Base-by-base conservation (phyloP, 2,888 invertebrate genomes). In the Nymphalis polychloros region DNA sequence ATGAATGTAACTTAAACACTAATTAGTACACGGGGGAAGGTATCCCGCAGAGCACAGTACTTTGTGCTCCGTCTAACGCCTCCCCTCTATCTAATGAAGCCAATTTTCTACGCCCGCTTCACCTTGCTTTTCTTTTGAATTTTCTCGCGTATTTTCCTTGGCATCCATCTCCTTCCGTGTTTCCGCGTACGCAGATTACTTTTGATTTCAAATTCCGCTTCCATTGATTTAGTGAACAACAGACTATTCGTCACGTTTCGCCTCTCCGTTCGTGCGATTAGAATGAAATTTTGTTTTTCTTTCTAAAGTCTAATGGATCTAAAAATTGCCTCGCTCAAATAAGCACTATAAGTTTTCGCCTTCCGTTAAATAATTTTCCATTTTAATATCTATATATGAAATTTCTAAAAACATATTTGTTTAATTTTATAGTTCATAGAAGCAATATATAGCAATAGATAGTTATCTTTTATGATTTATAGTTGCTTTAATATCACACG, bases 71-170 rank as follows among this genome's bases (percentile, higher is more conserved):
- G 77, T 80, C 78, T 78, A 80, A 77, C 79, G 78, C 79, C 75
- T 82, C n/a, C 48, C 84, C 84, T 85, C 84, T 86, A 85, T 87
- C 87, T 92, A 92, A 92, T 92, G 92, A 92, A 92, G 90, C 89
- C 90, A 92, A 92, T 91, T 90, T 92, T 87, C 87, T 80, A 78
- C 82, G 84, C 83, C 81, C 85, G 84, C 84, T 87, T 86, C 83
- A 86, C 87, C 87, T 88, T 86, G 86, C 87, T 84, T 86, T 88
- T 85, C 88, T 88, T 89, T 87, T 86, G 87, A 88, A 90, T 88
- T 90, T 89, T 88, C 87, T 86, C 84, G 83, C 86, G 86, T 89
- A 89, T 90, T 91, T 91, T 88, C 87, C 86, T 85, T 86, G 86
- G 88, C 87, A 90, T 89, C 87, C 87, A 89, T 90, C 90, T 89